Evolutionary conservation across 2,113 vertebrate genomes (phyloP).

Genomic region (Nannobrachium achirus): DNA sequence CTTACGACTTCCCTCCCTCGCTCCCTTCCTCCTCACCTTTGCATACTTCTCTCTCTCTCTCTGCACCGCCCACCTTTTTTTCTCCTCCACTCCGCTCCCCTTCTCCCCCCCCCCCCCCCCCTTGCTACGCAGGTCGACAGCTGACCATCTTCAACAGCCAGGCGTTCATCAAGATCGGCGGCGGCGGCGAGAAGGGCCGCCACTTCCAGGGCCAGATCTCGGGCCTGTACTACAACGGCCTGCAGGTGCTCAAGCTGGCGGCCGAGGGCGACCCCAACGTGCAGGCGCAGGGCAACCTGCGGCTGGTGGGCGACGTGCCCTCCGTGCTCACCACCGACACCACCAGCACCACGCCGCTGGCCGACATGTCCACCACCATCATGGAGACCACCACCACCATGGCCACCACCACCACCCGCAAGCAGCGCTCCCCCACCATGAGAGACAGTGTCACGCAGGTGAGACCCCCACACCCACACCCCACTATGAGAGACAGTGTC

Average conservation of each 20-base stretch:
- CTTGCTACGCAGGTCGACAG: slow-evolving; percentile 84
- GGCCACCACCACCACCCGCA: slow-evolving; percentile 92
- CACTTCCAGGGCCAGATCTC: slow-evolving; percentile 96
- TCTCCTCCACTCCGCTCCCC: neutral
- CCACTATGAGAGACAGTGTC: no score
- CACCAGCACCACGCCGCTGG: slow-evolving; percentile 89
- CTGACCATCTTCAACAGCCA: slow-evolving; percentile 97
- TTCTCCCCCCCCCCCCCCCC: neutral
- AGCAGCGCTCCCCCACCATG: slow-evolving; percentile 90
- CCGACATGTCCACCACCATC: slow-evolving; percentile 94
- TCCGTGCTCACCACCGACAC: slow-evolving; percentile 91
- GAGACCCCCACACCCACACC: slow-evolving; percentile 56
- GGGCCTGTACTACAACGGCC: slow-evolving; percentile 93
- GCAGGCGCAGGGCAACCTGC: slow-evolving; percentile 89
- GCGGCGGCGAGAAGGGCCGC: slow-evolving; percentile 89
- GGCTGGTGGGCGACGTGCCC: slow-evolving; percentile 90
- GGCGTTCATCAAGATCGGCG: slow-evolving; percentile 91
- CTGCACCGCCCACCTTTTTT: slow-evolving; percentile 11
- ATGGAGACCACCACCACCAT: slow-evolving; percentile 96
- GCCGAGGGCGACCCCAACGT: slow-evolving; percentile 91
- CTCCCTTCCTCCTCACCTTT: slow-evolving; percentile 2
- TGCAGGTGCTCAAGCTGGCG: slow-evolving; percentile 92
- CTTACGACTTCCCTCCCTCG: neutral
- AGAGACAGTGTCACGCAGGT: slow-evolving; percentile 92
- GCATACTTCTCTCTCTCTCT: neutral